Conservation (phyloP, 2,888 invertebrate species). For the Scelioninae gen. 1 region DNA sequence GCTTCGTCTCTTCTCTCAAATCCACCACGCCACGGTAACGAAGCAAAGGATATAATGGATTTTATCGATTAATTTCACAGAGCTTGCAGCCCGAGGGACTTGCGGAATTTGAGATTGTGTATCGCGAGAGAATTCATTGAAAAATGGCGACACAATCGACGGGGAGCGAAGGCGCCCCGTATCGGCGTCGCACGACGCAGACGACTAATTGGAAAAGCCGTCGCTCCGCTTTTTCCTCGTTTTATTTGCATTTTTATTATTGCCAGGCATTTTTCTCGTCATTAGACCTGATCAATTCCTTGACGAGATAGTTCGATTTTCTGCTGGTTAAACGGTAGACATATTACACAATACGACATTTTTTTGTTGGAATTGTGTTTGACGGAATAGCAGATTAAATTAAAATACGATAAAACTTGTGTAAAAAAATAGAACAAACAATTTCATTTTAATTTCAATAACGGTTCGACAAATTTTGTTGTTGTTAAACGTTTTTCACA, state of each 20-base stretch:
- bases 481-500: no score
- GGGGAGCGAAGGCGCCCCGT: slow-evolving; percentile 21
- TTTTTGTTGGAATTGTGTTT: no score
- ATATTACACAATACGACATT: neutral
- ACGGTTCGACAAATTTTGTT: no score
- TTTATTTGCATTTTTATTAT: slow-evolving; percentile 60
- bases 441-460: no score
- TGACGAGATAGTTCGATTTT: slow-evolving; percentile 4
- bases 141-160: slow-evolving; percentile 48
- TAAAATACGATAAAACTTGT: no score
- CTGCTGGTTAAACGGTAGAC: neutral
- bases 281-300: slow-evolving; percentile 36
- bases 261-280: slow-evolving; percentile 38
- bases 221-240: neutral
- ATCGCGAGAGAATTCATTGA: slow-evolving; percentile 58
- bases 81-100: slow-evolving; percentile 44
- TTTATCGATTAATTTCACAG: slow-evolving; percentile 66
- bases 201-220: slow-evolving; percentile 52
- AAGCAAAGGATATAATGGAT: slow-evolving; percentile 62
- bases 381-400: no score
- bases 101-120: slow-evolving; percentile 57
- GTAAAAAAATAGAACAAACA: no score
- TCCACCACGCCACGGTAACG: slow-evolving; percentile 51
- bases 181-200: slow-evolving; percentile 24
- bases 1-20: slow-evolving; percentile 18